Percentiles rank a stretch among this genome's conserved stretches.
Conservation (phyloP, 2,113 vertebrate genomes). For the Hepsetus odoe region DNA sequence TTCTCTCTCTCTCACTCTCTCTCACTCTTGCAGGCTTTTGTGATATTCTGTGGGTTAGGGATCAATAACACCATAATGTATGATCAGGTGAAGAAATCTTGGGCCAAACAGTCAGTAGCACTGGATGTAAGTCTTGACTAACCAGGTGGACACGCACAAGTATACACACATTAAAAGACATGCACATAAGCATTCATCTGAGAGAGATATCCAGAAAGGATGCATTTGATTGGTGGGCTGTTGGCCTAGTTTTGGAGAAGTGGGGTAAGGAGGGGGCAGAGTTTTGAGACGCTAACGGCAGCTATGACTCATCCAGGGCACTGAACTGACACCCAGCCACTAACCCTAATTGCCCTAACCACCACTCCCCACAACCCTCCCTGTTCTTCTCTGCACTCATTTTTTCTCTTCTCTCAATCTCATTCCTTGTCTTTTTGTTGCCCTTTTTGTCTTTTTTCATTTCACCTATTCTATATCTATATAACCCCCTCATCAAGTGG, state of each 20-base stretch:
- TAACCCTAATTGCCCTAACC: too few species aligned
- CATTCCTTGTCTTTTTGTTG: neutral
- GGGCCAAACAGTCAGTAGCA: constrained; percentile 98
- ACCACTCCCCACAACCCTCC: neutral
- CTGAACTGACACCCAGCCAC: constrained; percentile 12
- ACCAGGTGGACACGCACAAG: neutral
- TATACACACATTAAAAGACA: neutral
- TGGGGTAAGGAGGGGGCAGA: neutral
- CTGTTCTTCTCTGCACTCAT: constrained; percentile 32
- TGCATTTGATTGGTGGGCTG: constrained; percentile 23
- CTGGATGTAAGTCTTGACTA: constrained; percentile 86
- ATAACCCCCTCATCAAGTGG: neutral
- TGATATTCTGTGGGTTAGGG: constrained; percentile 98
- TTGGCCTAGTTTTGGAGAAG: constrained; percentile 30
- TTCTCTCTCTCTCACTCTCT: constrained; percentile 4
- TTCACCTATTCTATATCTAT: constrained; percentile 8
- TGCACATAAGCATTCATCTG: neutral
- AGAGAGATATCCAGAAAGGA: constrained; percentile 6
- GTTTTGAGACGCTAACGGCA: constrained; percentile 3
- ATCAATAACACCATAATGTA: constrained; percentile 99
- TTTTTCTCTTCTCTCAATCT: neutral
- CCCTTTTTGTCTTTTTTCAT: neutral
- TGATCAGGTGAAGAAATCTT: constrained; percentile 98
- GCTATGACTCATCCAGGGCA: constrained; percentile 26
- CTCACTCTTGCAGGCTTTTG: constrained; percentile 86